A percentile compares a stretch with the other conserved stretches of the same genome.
Evolutionary conservation across 2,113 vertebrate genomes (phyloP).

Genomic region (Rafetus swinhoei): DNA sequence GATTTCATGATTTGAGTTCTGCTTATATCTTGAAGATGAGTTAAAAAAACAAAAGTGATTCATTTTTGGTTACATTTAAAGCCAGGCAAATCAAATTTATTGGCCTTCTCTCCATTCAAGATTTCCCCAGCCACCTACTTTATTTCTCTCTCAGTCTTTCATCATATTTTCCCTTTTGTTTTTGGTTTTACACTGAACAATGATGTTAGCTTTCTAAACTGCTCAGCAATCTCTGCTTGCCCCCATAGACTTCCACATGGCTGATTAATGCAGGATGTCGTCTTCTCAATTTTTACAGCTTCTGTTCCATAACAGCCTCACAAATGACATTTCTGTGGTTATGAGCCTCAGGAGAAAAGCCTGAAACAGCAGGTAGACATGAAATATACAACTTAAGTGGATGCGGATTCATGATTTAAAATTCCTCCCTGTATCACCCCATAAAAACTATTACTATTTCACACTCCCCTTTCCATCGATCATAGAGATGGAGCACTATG

Average conservation of each 20-base stretch:
- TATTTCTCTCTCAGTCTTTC: not conserved
- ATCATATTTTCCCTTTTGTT: not conserved
- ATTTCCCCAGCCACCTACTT: constrained; percentile 30
- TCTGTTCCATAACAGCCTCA: constrained; percentile 44
- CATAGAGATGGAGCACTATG: not conserved
- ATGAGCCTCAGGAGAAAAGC: constrained; percentile 45
- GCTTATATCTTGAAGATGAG: constrained; percentile 6
- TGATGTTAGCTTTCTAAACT: constrained; percentile 58
- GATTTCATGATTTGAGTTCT: constrained; percentile 8
- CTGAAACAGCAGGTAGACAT: not conserved
- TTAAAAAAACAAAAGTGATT: not conserved
- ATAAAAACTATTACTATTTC: constrained; percentile 22
- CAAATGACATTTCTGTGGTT: constrained; percentile 58
- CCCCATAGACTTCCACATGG: constrained; percentile 38
- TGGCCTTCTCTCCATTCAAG: constrained; percentile 5
- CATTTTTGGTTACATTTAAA: not conserved
- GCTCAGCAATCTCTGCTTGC: constrained; percentile 49
- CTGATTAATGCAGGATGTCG: constrained; percentile 45
- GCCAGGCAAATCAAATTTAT: constrained; percentile 21
- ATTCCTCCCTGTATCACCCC: constrained; percentile 18
- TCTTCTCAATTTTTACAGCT: not conserved
- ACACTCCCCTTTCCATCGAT: not conserved
- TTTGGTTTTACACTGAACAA: constrained; percentile 43
- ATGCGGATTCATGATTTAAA: constrained; percentile 31
- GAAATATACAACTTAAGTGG: constrained; percentile 22